These are phyloP conservation scores for Muscicapa comitata DNA, from an alignment of 2,797 vertebrate genomes.

Conservation along the genomic window DNA sequence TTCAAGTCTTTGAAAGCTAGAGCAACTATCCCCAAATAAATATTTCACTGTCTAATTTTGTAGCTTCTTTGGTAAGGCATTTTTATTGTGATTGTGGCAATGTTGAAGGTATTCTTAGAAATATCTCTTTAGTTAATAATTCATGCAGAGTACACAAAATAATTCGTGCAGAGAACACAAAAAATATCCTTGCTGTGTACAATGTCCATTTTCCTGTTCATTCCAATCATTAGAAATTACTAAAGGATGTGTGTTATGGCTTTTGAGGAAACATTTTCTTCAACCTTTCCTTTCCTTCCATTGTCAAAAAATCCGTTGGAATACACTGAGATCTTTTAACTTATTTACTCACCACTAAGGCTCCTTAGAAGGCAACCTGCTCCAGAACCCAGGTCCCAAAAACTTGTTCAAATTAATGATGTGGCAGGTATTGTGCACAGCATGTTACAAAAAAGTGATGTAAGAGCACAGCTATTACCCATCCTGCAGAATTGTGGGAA, in stretches of 20 bases:
- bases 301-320: background rate
- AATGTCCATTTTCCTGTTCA: background rate
- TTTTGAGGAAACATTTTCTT: background rate
- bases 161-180: background rate
- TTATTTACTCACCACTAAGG: background rate
- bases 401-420: conserved; percentile 7
- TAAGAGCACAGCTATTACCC: background rate
- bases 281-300: background rate
- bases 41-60: background rate
- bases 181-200: background rate
- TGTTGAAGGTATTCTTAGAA: background rate
- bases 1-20: background rate
- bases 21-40: background rate
- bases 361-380: background rate
- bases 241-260: background rate
- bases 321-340: background rate
- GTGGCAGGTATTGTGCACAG: background rate
- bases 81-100: background rate
- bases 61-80: background rate
- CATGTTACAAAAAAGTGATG: background rate
- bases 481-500: background rate
- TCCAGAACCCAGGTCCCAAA: background rate
- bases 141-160: background rate
- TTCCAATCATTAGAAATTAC: background rate
- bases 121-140: background rate